Conservation (phyloP, 2,888 invertebrate species). For the Troides oblongomaculatus region DNA sequence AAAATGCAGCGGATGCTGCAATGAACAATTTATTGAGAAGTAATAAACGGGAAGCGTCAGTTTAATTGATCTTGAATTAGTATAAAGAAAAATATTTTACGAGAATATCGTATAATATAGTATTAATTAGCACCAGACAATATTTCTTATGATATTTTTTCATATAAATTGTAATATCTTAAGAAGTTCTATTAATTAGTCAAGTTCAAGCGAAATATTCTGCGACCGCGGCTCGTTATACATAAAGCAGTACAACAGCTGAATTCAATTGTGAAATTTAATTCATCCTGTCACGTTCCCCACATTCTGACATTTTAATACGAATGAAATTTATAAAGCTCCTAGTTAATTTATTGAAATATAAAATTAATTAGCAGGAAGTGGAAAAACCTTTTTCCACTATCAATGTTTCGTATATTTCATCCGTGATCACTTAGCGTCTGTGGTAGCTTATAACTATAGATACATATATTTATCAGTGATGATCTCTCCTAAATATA, state of each 20-base stretch:
- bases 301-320: slow-evolving; percentile 14
- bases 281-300: slow-evolving; percentile 4
- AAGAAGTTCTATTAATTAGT: neutral
- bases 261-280: slow-evolving; percentile 18
- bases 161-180: neutral
- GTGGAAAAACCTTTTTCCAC: neutral
- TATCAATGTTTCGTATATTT: neutral
- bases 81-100: too few species aligned
- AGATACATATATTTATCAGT: neutral
- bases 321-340: slow-evolving; percentile 5
- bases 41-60: too few species aligned
- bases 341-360: slow-evolving; percentile 10
- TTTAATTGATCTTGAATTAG: too few species aligned
- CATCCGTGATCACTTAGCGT: neutral
- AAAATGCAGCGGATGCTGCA: too few species aligned
- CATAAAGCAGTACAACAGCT: slow-evolving; percentile 7
- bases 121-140: neutral
- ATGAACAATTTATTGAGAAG: too few species aligned
- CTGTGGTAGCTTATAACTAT: neutral
- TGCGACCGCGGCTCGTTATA: neutral
- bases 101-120: too few species aligned
- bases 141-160: neutral
- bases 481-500: too few species aligned
- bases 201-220: neutral
- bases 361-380: neutral